Conservation (phyloP, 2,797 vertebrate genomes). For the Pseudopleuronectes americanus region DNA sequence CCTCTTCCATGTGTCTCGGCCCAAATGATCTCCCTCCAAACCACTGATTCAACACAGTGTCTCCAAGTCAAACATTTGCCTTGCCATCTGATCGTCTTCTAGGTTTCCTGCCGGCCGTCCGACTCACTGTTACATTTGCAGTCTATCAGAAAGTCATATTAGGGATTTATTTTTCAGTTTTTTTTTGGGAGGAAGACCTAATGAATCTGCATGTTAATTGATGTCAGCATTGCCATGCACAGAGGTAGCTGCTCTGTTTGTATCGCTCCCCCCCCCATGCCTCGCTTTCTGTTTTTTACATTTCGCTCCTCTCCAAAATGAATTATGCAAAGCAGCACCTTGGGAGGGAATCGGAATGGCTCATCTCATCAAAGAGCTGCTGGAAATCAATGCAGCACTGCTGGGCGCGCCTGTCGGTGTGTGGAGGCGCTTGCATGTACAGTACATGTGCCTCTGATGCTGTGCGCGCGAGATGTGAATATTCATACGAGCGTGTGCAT, state of each 20-base stretch:
- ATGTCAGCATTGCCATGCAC: slow-evolving; percentile 58
- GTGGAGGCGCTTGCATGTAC: slow-evolving; percentile 51
- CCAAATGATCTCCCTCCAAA: slow-evolving; percentile 53
- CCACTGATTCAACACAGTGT: slow-evolving; percentile 52
- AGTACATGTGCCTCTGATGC: slow-evolving; percentile 48
- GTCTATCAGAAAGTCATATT: slow-evolving; percentile 67
- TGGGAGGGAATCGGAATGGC: slow-evolving; percentile 82
- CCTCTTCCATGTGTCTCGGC: slow-evolving; percentile 40
- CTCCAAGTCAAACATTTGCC: slow-evolving; percentile 69
- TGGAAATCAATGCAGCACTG: slow-evolving; percentile 81
- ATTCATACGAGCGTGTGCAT: slow-evolving; percentile 49
- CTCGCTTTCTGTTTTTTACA: slow-evolving; percentile 76
- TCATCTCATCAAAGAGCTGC: slow-evolving; percentile 83
- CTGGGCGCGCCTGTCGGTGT: slow-evolving; percentile 69
- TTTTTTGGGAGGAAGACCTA: slow-evolving; percentile 55
- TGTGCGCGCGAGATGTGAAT: slow-evolving; percentile 58
- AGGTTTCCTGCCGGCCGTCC: slow-evolving; percentile 47
- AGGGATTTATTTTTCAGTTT: background rate
- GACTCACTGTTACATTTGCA: slow-evolving; percentile 49
- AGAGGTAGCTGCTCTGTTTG: slow-evolving; percentile 68
- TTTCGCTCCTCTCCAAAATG: slow-evolving; percentile 76
- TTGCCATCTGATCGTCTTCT: slow-evolving; percentile 52
- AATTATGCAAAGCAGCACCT: slow-evolving; percentile 84
- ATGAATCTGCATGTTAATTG: slow-evolving; percentile 77
- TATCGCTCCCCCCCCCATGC: slow-evolving; percentile 68